Conservation (phyloP, 2,888 invertebrate genomes). For the Protophormia terraenovae region DNA sequence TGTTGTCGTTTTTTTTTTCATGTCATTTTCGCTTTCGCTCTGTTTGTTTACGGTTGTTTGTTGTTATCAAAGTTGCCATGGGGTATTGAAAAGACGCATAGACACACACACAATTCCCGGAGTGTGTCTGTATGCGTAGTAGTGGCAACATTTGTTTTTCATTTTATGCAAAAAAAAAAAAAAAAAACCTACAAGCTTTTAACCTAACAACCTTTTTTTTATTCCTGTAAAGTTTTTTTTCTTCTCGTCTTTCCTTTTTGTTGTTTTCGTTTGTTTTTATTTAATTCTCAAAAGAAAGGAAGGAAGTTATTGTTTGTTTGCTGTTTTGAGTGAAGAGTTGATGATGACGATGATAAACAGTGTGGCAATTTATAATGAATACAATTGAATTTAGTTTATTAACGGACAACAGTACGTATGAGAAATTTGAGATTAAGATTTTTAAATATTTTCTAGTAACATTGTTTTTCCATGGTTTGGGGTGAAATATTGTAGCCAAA, state of each 20-base stretch:
- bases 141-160: not conserved
- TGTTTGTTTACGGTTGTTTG: not conserved
- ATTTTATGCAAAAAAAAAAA: not conserved
- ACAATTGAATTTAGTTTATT: not conserved
- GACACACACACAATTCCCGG: not conserved
- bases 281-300: not conserved
- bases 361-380: not conserved
- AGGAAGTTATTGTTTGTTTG: slow-evolving; percentile 23
- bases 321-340: too few relatives aligned
- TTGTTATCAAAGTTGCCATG: slow-evolving; percentile 14
- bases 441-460: too few relatives aligned
- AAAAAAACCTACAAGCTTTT: not conserved
- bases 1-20: not conserved
- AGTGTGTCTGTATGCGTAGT: not conserved
- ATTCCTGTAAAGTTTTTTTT: not conserved
- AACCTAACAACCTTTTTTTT: not conserved
- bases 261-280: not conserved
- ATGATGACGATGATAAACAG: not conserved
- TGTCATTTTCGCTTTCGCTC: not conserved
- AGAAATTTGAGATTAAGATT: too few relatives aligned
- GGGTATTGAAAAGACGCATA: not conserved
- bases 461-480: too few relatives aligned
- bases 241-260: not conserved
- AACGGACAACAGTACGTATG: not conserved
- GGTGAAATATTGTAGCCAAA: too few relatives aligned